Conservation (phyloP, 2,888 invertebrate species). For the Embidobia sp. region DNA sequence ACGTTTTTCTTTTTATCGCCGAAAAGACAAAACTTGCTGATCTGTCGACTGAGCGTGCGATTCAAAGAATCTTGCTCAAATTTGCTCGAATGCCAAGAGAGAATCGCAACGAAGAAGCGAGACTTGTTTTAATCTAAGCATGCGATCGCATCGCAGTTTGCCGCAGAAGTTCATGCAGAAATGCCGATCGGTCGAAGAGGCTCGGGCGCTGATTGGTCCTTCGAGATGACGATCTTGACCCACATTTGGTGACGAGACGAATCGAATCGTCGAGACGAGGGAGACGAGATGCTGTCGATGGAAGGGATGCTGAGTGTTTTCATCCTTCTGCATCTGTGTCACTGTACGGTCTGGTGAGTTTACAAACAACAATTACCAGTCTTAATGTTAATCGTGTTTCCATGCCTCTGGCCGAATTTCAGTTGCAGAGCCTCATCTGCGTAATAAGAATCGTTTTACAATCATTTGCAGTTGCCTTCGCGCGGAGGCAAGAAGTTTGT, state of each 20-base stretch:
- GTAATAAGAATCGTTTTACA: no score
- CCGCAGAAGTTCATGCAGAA: slow-evolving; percentile 66
- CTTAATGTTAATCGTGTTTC: slow-evolving; percentile 34
- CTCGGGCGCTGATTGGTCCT: slow-evolving; percentile 65
- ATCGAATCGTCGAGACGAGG: slow-evolving; percentile 68
- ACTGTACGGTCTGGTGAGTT: slow-evolving; percentile 73
- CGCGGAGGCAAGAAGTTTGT: no score
- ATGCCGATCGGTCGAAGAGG: slow-evolving; percentile 69
- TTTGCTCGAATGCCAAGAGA: no score
- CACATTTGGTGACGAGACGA: slow-evolving; percentile 73
- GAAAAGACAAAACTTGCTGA: no score
- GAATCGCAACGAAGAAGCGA: not conserved
- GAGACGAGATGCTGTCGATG: slow-evolving; percentile 73
- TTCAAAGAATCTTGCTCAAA: no score
- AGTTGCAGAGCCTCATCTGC: no score
- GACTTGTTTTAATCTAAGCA: slow-evolving; percentile 7
- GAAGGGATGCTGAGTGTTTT: slow-evolving; percentile 71
- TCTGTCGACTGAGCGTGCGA: no score
- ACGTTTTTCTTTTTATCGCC: no score
- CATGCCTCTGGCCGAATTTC: slow-evolving; percentile 4
- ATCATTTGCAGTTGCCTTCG: no score
- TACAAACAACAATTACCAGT: slow-evolving; percentile 42
- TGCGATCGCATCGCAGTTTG: slow-evolving; percentile 56
- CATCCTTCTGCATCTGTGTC: slow-evolving; percentile 72
- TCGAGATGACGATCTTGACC: slow-evolving; percentile 74